These are phyloP conservation scores for Cebus imitator DNA, from an alignment of 2,113 vertebrate genomes.

Conservation along the genomic window DNA sequence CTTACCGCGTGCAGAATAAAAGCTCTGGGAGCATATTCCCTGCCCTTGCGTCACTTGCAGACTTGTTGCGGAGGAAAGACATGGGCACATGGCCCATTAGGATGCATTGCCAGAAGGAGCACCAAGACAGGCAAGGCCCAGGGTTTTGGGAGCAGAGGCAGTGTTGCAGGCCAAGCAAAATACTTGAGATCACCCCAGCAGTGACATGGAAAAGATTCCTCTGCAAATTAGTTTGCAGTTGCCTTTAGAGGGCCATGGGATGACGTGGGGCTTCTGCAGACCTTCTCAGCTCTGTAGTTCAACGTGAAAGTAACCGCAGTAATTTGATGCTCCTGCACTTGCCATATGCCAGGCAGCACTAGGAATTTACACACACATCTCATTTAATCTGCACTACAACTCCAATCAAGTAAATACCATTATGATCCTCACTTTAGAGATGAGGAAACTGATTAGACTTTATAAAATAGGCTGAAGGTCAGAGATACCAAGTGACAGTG, in stretches of 20 bases:
- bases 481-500: rapidly evolving
- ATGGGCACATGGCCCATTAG: rapidly evolving
- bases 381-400: not conserved
- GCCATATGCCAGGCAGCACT: rapidly evolving
- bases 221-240: not conserved
- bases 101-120: too few species aligned
- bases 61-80: not conserved
- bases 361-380: not conserved
- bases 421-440: not conserved
- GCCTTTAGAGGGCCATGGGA: not conserved
- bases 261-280: not conserved
- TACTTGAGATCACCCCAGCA: not conserved
- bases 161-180: not conserved
- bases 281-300: not conserved
- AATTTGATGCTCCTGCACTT: rapidly evolving
- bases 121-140: not conserved
- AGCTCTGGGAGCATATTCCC: not conserved
- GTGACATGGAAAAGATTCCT: not conserved
- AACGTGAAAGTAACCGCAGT: not conserved
- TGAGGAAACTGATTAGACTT: not conserved
- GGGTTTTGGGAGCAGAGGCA: not conserved
- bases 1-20: not conserved
- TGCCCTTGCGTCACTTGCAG: not conserved
- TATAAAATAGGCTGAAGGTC: not conserved
- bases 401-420: not conserved